Percentiles rank a stretch among this genome's conserved stretches.
These are phyloP conservation scores for Drosophila baimaii DNA, from an alignment of 1,140 invertebrate genomes.

Conservation along the genomic window DNA sequence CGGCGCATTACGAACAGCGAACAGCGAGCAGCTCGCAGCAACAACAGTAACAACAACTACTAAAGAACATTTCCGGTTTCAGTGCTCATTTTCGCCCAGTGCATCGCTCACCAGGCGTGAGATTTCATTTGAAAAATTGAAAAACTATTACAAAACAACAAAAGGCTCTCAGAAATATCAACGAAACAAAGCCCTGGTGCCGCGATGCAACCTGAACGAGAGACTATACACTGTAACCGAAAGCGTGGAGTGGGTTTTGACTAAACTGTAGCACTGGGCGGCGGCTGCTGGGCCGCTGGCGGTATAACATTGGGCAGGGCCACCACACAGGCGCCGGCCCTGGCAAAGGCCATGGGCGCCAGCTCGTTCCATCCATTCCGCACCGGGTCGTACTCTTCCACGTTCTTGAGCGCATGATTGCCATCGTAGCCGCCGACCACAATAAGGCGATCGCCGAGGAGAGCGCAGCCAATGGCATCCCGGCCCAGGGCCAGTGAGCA, in stretches of 20 bases:
- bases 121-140: not conserved
- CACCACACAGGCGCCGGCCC: conserved; percentile 95
- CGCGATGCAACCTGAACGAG: conserved; percentile 7
- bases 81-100: conserved; percentile 11
- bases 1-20: conserved; percentile 39
- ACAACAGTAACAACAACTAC: conserved; percentile 54
- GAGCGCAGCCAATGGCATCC: conserved; percentile 96
- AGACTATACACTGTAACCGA: conserved; percentile 37
- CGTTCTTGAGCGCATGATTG: conserved; percentile 94
- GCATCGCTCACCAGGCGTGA: not conserved
- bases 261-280: conserved; percentile 84
- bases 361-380: conserved; percentile 93
- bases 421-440: conserved; percentile 98
- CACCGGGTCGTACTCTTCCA: conserved; percentile 96
- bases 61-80: conserved; percentile 26
- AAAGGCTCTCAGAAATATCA: not conserved
- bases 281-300: conserved; percentile 68
- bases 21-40: conserved; percentile 53
- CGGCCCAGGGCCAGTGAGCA: conserved; percentile 93
- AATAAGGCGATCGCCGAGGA: conserved; percentile 94
- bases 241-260: conserved; percentile 48
- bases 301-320: conserved; percentile 85
- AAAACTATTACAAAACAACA: conserved; percentile 3
- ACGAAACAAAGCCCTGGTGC: not conserved
- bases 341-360: conserved; percentile 90